A percentile compares a stretch with the other conserved stretches of the same genome.
Evolutionary conservation across 2,113 vertebrate species (phyloP).

Genomic region (Electrona antarctica): DNA sequence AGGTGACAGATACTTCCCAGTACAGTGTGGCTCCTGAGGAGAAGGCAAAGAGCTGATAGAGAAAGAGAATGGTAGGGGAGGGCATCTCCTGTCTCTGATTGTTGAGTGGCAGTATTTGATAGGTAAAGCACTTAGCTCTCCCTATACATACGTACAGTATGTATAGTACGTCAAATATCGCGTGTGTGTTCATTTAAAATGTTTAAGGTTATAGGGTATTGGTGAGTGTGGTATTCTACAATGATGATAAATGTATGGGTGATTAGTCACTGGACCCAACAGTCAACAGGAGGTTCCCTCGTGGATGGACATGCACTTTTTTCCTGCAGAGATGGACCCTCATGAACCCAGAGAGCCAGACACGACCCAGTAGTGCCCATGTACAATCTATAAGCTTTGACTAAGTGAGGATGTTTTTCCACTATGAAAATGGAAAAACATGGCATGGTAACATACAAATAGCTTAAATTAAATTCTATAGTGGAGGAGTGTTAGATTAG

Average conservation of each 20-base stretch:
- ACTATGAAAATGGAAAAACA: neutral
- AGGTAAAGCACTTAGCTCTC: too few relatives aligned
- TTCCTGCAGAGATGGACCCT: conserved; percentile 58
- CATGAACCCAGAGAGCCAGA: conserved; percentile 52
- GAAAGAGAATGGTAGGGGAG: conserved; percentile 5
- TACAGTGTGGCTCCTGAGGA: conserved; percentile 38
- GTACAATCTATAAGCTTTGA: conserved; percentile 59
- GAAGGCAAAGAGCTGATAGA: conserved; percentile 1
- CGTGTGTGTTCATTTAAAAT: too few relatives aligned
- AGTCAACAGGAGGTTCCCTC: conserved; percentile 68
- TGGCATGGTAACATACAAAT: neutral
- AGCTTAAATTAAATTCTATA: neutral
- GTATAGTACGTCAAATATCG: too few relatives aligned
- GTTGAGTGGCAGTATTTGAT: conserved; percentile 42
- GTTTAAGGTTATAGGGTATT: too few relatives aligned
- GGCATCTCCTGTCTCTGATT: conserved; percentile 57
- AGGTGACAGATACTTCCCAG: conserved; percentile 37
- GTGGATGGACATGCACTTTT: conserved; percentile 64
- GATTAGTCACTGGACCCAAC: conserved; percentile 43
- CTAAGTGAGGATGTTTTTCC: neutral
- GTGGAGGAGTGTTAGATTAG: neutral
- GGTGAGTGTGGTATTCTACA: neutral
- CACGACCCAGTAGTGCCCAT: conserved; percentile 61
- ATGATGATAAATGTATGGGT: conserved; percentile 3
- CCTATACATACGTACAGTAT: too few relatives aligned